A percentile compares a stretch with the other conserved stretches of the same genome.
Evolutionary conservation across 2,797 vertebrate species (phyloP).

Genomic region (Oryzias dopingdopingensis): DNA sequence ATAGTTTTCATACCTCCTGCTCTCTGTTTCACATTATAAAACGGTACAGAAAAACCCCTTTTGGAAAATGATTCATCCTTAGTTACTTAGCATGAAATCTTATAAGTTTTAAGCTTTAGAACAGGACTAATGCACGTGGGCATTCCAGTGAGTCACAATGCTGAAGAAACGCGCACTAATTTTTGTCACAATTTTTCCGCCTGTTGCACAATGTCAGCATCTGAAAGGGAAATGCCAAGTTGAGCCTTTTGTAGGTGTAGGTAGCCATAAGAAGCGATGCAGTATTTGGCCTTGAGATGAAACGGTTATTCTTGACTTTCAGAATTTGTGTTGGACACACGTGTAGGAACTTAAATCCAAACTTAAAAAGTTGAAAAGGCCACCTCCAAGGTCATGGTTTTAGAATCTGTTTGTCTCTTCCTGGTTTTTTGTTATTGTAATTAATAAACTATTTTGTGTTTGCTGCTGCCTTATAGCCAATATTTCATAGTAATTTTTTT

Average conservation of each 20-base stretch:
- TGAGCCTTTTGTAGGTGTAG: slow-evolving; percentile 21
- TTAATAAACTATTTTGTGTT: no score
- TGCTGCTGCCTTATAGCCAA: background rate
- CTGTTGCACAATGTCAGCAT: slow-evolving; percentile 23
- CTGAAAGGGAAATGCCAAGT: slow-evolving; percentile 42
- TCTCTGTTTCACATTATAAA: slow-evolving; percentile 44
- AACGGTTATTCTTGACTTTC: background rate
- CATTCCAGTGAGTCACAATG: slow-evolving; percentile 63
- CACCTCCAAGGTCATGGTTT: no score
- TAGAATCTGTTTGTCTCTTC: no score
- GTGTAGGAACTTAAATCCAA: no score
- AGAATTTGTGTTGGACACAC: no score
- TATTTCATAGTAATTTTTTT: background rate
- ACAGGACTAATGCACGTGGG: slow-evolving; percentile 42
- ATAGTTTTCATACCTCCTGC: slow-evolving; percentile 14
- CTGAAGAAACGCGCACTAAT: slow-evolving; percentile 18
- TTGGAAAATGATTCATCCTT: slow-evolving; percentile 58
- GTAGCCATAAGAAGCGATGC: background rate
- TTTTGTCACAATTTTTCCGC: slow-evolving; percentile 12
- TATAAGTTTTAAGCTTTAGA: slow-evolving; percentile 38
- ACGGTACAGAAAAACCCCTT: slow-evolving; percentile 41
- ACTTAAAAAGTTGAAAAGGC: no score
- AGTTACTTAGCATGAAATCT: slow-evolving; percentile 48
- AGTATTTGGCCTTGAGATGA: background rate
- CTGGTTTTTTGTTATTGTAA: no score